Evolutionary conservation across 2,888 invertebrate species (phyloP), one percentile per base, ranked within the genome.

Genomic region (Hetaerina titia): DNA sequence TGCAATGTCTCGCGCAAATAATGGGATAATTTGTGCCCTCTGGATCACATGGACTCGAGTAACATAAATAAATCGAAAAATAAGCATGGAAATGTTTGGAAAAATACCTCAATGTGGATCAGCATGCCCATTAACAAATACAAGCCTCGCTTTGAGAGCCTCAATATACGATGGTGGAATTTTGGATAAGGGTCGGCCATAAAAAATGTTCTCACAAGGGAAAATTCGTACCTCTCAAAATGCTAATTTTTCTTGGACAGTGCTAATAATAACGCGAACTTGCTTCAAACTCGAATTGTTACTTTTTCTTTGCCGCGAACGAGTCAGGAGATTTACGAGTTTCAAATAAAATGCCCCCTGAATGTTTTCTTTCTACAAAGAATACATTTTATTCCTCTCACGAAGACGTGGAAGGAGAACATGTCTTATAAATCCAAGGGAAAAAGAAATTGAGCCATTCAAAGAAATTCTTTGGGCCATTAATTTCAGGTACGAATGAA

Each of bases 381-480:
- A 69, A 69, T 92, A 74, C 92, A 45, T 69, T 92, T 69, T 64
- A n/a, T 45, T 56, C 69, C n/a, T 45, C n/a, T 74, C 69, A 15
- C 11, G 7, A 57, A 69, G 22, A 15, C 31, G 31, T 17, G 19
- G 31, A 31, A 60, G 69, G 69, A 92, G 69, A 69, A 69, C 69
- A 92, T 56, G 45, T 69, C 64, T 90, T 45, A 90, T 63, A 64
- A 64, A 90, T 64, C 63, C 45, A 25, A 9, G 69, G 31, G 90
- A 69, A 92, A 56, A 92, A 92, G 45, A 92, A 92, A 60, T 56
- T 56, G 56, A 56, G 31, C 92, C 56, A 92, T 92, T 92, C 69
- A 57, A 60, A 92, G 69, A 74, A 92, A 92, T 92, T 92, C 92
- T 64, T 69, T 64, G 69, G 92, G 22, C 92, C 92, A 92, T 92